phyloP scores from a whole-genome alignment of 1,140 invertebrate species.

The Varroa destructor region DNA sequence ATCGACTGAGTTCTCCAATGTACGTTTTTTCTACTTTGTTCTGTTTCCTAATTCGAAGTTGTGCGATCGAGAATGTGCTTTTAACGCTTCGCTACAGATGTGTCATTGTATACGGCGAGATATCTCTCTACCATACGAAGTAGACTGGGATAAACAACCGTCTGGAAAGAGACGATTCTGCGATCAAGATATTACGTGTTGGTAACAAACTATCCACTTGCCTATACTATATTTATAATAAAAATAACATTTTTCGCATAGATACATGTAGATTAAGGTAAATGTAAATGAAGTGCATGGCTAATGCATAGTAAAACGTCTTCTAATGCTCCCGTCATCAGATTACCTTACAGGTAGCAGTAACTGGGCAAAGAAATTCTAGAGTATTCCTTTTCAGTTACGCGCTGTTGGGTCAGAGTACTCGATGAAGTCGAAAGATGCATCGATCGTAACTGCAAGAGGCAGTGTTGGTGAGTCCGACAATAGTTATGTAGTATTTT shows the following conservation, averaged over 20 bases:
- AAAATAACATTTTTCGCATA: too few species aligned
- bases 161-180: constrained; percentile 16
- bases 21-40: too few species aligned
- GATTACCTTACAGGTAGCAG: too few species aligned
- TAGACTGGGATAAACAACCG: constrained; percentile 9
- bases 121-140: constrained; percentile 14
- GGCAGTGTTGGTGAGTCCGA: constrained; percentile 12
- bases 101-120: constrained; percentile 1
- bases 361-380: not conserved
- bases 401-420: constrained; percentile 14
- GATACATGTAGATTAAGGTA: too few species aligned
- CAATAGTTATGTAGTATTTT: too few species aligned
- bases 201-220: not conserved
- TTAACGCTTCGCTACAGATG: constrained; percentile 22
- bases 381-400: not conserved
- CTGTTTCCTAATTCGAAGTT: not conserved
- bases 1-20: not conserved
- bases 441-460: constrained; percentile 15
- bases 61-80: constrained; percentile 15
- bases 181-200: constrained; percentile 10
- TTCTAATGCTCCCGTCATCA: too few species aligned
- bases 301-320: too few species aligned
- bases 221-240: too few species aligned
- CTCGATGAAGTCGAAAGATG: constrained; percentile 22
- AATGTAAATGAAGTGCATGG: too few species aligned